Evolutionary conservation across 2,888 invertebrate species (phyloP).

Genomic region (Campaea margaritaria): DNA sequence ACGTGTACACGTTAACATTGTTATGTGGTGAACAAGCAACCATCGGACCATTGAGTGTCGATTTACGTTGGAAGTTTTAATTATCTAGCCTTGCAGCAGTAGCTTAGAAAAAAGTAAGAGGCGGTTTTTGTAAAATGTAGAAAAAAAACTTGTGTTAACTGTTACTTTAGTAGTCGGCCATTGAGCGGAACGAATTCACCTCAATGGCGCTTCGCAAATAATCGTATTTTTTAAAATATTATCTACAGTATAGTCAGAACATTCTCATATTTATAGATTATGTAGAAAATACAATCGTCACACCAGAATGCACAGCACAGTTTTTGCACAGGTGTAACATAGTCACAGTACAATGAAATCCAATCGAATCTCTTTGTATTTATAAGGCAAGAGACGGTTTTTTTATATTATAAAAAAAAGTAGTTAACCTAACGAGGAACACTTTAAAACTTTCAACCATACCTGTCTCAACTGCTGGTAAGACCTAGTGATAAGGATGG

Average conservation of each 20-base stretch:
- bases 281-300: too few species aligned
- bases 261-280: not conserved
- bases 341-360: too few species aligned
- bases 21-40: constrained; percentile 23
- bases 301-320: too few species aligned
- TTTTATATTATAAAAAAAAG: too few species aligned
- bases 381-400: too few species aligned
- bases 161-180: too few species aligned
- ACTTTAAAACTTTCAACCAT: constrained; percentile 12
- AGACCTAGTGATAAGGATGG: constrained; percentile 93
- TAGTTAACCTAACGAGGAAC: too few species aligned
- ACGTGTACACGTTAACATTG: constrained; percentile 11
- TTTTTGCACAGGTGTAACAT: too few species aligned
- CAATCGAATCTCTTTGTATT: too few species aligned
- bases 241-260: not conserved
- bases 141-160: not conserved
- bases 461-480: constrained; percentile 94
- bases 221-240: not conserved
- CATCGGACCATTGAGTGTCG: not conserved
- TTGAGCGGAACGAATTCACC: too few species aligned
- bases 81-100: not conserved
- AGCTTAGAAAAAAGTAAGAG: not conserved
- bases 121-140: not conserved
- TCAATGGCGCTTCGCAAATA: too few species aligned
- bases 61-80: not conserved